These are phyloP conservation scores for Halcyon senegalensis DNA, from an alignment of 2,113 vertebrate species.

Conservation along the genomic window DNA sequence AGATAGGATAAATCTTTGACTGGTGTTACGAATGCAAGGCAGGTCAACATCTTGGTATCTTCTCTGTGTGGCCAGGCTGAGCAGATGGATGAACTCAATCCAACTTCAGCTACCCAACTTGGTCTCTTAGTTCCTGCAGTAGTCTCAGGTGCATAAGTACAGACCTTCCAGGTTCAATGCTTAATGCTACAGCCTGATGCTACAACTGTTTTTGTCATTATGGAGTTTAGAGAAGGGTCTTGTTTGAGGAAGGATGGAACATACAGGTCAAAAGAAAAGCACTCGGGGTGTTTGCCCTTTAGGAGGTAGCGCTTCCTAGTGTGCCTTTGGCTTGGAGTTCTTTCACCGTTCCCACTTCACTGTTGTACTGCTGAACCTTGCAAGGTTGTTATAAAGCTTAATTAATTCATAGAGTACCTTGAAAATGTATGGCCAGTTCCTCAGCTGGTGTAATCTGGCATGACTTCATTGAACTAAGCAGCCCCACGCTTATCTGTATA, in stretches of 20 bases:
- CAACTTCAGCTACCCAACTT: background rate
- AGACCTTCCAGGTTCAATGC: background rate
- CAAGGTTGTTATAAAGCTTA: background rate
- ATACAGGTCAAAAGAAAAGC: background rate
- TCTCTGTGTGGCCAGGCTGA: background rate
- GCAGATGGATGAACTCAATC: background rate
- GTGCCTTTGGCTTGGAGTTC: background rate
- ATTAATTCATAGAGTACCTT: slow-evolving; percentile 6
- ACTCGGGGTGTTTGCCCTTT: background rate
- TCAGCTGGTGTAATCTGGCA: background rate
- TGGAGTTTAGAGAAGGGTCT: background rate
- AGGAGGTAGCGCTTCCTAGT: background rate
- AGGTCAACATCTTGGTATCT: background rate
- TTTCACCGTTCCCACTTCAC: background rate
- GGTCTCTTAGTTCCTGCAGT: background rate
- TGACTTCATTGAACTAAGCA: background rate
- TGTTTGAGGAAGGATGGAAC: background rate
- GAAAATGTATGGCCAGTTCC: background rate
- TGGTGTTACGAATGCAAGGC: background rate
- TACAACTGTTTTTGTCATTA: background rate
- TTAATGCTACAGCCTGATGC: background rate
- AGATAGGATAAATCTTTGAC: background rate
- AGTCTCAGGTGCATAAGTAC: rapidly evolving
- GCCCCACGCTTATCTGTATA: background rate
- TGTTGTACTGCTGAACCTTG: background rate